Percentiles rank a stretch among this genome's conserved stretches.
Evolutionary conservation across 1,140 invertebrate species (phyloP).

Genomic region (Brachionus asplanchnoidis): DNA sequence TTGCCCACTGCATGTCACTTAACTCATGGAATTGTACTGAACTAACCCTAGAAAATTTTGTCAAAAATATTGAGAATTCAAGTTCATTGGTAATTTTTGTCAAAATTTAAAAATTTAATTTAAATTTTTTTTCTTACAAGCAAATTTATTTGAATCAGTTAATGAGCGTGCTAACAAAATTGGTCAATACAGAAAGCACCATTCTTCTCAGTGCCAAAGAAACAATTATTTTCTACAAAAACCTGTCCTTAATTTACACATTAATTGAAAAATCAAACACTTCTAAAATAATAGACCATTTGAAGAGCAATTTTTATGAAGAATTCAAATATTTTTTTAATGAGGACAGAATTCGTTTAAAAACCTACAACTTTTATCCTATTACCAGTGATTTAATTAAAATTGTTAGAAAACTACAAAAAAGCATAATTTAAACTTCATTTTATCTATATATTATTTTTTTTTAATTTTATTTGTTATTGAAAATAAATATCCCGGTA

Average conservation of each 20-base stretch:
- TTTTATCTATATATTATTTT: neutral
- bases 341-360: neutral
- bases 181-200: neutral
- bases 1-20: neutral
- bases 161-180: neutral
- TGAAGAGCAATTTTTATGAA: slow-evolving; percentile 10
- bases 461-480: neutral
- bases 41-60: neutral
- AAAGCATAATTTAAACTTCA: neutral
- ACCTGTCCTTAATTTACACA: neutral
- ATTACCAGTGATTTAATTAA: neutral
- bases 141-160: neutral
- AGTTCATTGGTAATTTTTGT: neutral
- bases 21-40: slow-evolving; percentile 25
- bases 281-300: neutral
- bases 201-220: slow-evolving; percentile 3
- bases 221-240: slow-evolving; percentile 10
- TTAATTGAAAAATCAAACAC: slow-evolving; percentile 22
- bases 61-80: neutral
- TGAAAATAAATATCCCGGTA: neutral
- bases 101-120: neutral
- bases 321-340: slow-evolving; percentile 39
- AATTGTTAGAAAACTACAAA: neutral
- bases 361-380: neutral
- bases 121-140: neutral